Evolutionary conservation across 1,140 invertebrate genomes (phyloP).

Genomic region (Venustaconcha ellipsiformis): DNA sequence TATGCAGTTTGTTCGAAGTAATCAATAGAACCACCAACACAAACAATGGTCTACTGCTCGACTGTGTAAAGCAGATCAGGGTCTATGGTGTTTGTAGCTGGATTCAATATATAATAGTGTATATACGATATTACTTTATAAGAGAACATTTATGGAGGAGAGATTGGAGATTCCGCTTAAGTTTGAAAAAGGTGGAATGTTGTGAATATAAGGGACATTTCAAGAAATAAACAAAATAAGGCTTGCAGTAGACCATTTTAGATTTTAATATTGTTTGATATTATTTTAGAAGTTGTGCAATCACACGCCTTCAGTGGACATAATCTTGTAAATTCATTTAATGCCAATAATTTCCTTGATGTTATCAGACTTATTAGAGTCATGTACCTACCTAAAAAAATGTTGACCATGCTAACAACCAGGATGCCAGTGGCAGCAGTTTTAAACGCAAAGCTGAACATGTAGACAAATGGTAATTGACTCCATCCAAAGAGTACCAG

Average conservation of each 20-base stretch:
- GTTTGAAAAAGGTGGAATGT: too few relatives aligned
- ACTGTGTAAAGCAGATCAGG: too few relatives aligned
- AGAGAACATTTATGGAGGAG: too few relatives aligned
- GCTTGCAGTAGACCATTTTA: not conserved
- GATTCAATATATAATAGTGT: too few relatives aligned
- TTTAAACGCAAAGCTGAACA: conserved; percentile 32
- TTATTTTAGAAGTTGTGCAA: not conserved
- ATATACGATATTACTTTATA: too few relatives aligned
- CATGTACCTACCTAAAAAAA: conserved; percentile 20
- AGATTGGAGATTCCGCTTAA: too few relatives aligned
- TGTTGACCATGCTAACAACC: conserved; percentile 31
- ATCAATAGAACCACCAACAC: too few relatives aligned
- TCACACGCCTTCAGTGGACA: not conserved
- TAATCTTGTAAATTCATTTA: not conserved
- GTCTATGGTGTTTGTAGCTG: too few relatives aligned
- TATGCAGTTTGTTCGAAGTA: too few relatives aligned
- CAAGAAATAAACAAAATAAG: not conserved
- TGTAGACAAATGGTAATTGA: conserved; percentile 34
- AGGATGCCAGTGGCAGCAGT: conserved; percentile 34
- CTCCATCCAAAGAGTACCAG: conserved; percentile 32
- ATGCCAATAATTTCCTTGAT: not conserved
- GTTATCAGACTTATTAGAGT: not conserved
- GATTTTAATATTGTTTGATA: not conserved
- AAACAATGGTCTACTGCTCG: too few relatives aligned
- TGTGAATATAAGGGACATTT: too few relatives aligned